These are phyloP conservation scores for Calliopum simillimum DNA, from an alignment of 2,888 invertebrate species.

Conservation along the genomic window DNA sequence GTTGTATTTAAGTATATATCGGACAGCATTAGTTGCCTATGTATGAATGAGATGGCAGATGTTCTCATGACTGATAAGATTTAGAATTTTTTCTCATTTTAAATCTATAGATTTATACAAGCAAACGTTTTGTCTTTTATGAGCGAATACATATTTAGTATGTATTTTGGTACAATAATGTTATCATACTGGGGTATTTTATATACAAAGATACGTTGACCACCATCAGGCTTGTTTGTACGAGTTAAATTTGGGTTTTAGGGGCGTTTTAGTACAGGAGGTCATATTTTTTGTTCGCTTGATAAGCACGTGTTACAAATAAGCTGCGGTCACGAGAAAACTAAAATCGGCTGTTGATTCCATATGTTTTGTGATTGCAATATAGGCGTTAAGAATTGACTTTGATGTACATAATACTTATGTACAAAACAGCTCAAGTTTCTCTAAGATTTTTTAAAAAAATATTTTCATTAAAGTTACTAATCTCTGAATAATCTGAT, in stretches of 20 bases:
- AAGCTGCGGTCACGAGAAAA: background rate
- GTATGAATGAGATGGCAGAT: slow-evolving; percentile 5
- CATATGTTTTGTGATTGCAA: too few species aligned
- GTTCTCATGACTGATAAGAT: slow-evolving; percentile 19
- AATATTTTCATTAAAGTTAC: too few species aligned
- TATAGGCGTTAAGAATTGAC: too few species aligned
- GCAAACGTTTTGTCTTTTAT: too few species aligned
- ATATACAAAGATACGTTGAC: background rate
- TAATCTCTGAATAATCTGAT: too few species aligned
- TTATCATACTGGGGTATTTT: slow-evolving; percentile 3
- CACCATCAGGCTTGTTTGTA: background rate
- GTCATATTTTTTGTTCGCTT: background rate
- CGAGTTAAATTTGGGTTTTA: background rate
- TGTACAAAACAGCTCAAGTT: too few species aligned
- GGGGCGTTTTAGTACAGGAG: slow-evolving; percentile 14
- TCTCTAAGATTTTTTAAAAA: too few species aligned
- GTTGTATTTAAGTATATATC: slow-evolving; percentile 34
- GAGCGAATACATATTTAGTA: background rate
- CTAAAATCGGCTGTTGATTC: background rate
- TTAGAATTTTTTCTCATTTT: slow-evolving; percentile 28
- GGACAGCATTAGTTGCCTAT: background rate
- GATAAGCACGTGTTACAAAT: background rate
- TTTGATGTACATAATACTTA: too few species aligned
- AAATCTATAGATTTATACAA: background rate
- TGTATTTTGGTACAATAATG: background rate